A percentile compares a stretch with the other conserved stretches of the same genome.
Evolutionary conservation across 2,113 vertebrate species (phyloP).

Genomic region (Psittacus erithacus): DNA sequence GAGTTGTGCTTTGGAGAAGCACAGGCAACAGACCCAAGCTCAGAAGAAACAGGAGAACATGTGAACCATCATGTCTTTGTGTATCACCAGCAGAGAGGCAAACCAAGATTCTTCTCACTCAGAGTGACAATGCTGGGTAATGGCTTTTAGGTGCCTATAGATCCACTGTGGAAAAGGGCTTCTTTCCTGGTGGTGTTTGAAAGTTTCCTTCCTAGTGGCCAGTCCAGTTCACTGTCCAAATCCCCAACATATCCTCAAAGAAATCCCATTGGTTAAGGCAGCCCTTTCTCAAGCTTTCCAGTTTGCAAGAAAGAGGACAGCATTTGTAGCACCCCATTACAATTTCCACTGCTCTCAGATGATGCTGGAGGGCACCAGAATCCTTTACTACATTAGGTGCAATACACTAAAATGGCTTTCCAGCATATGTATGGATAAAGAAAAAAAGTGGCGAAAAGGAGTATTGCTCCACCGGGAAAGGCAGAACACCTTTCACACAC

Average conservation of each 20-base stretch:
- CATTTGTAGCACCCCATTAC: not conserved
- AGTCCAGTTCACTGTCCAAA: not conserved
- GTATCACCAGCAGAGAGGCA: not conserved
- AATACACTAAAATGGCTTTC: not conserved
- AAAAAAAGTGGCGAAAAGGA: not conserved
- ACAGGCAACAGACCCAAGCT: not conserved
- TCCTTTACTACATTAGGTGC: not conserved
- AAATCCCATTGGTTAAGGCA: not conserved
- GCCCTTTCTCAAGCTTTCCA: not conserved
- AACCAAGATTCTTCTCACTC: not conserved
- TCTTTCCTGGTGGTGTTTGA: not conserved
- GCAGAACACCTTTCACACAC: not conserved
- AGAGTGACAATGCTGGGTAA: not conserved
- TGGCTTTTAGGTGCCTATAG: not conserved
- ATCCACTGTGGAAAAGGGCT: not conserved
- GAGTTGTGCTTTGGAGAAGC: not conserved
- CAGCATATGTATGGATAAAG: not conserved
- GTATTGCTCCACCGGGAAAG: not conserved
- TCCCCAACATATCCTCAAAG: not conserved
- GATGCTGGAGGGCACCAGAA: not conserved
- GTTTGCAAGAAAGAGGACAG: not conserved
- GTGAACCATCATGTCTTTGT: rapidly evolving
- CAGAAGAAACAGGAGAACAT: not conserved
- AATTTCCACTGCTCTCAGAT: not conserved
- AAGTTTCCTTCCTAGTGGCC: not conserved